Percentiles rank a stretch among this genome's conserved stretches.
Conservation (phyloP, 2,888 invertebrate species). For the Rotaria sp. region DNA sequence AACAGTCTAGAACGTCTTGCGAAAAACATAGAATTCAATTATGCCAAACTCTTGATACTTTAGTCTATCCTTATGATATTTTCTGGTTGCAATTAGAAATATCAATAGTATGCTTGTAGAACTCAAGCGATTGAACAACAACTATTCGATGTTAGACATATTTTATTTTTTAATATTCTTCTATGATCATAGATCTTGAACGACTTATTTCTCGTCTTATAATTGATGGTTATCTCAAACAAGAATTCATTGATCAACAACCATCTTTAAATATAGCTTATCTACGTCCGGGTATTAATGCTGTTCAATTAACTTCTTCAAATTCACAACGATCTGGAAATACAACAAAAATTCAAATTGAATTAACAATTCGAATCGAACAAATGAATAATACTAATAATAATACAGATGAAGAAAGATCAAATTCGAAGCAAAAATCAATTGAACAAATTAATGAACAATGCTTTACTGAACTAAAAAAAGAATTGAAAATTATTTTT, state of each 20-base stretch:
- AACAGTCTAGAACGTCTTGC: too few species aligned
- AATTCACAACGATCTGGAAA: background rate
- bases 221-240: background rate
- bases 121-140: too few species aligned
- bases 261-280: background rate
- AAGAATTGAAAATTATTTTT: background rate
- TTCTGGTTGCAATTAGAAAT: too few species aligned
- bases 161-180: too few species aligned
- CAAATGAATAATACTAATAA: background rate
- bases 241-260: background rate
- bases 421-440: background rate
- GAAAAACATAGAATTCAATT: too few species aligned
- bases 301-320: background rate
- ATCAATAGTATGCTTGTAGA: too few species aligned
- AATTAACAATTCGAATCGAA: constrained; percentile 8
- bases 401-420: background rate
- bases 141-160: too few species aligned
- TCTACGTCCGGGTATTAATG: background rate
- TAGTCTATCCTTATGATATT: too few species aligned
- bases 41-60: too few species aligned
- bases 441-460: constrained; percentile 11
- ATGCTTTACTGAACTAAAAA: background rate
- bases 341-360: constrained; percentile 3
- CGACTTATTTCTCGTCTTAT: background rate
- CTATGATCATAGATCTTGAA: background rate